Percentiles rank a stretch among this genome's conserved stretches.
phyloP scores from a whole-genome alignment of 2,888 invertebrate species.

The Ophion ventricosus region DNA sequence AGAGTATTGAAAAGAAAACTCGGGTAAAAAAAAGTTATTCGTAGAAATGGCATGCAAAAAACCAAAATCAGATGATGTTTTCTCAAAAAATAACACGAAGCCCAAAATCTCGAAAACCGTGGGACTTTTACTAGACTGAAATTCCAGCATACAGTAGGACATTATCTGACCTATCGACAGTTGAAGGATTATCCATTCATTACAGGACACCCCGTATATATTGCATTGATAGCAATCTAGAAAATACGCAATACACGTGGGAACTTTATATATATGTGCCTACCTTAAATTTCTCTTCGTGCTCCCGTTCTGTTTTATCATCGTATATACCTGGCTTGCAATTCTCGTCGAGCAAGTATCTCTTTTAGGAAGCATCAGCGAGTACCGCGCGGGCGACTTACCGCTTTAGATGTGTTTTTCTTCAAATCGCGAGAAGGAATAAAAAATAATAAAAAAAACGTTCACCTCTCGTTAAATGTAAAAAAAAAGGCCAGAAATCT shows the following conservation, averaged over 20 bases:
- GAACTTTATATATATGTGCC: slow-evolving; percentile 20
- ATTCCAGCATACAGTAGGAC: no score
- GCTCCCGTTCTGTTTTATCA: slow-evolving; percentile 21
- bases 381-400: not conserved
- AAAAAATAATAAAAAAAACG: not conserved
- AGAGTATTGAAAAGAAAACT: no score
- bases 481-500: not conserved
- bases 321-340: not conserved
- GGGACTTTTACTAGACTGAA: no score
- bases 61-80: no score
- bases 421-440: not conserved
- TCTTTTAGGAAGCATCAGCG: slow-evolving; percentile 24
- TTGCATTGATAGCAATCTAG: no score
- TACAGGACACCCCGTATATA: no score
- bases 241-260: not conserved
- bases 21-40: no score
- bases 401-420: slow-evolving; percentile 10
- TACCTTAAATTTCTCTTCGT: slow-evolving; percentile 15
- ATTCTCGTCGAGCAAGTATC: slow-evolving; percentile 36
- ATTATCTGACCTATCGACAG: no score
- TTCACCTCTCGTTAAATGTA: not conserved
- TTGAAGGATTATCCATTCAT: no score
- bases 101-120: no score
- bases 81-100: no score
- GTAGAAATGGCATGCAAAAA: no score